Percentiles rank a stretch among this genome's conserved stretches.
Evolutionary conservation across 2,113 vertebrate genomes (phyloP).

Genomic region (Narcine bancroftii): DNA sequence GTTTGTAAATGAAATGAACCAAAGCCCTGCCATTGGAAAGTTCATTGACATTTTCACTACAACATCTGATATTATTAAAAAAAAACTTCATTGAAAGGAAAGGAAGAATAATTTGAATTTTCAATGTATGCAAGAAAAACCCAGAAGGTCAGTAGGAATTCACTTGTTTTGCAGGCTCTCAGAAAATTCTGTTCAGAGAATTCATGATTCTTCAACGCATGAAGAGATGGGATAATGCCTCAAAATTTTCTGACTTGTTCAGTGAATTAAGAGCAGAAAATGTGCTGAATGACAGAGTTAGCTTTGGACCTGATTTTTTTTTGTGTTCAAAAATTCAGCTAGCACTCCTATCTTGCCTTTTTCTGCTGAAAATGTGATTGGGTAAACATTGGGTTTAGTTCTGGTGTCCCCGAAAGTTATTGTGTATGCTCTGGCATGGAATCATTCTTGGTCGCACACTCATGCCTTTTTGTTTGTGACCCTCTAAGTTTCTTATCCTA

Average conservation of each 20-base stretch:
- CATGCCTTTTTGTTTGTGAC: neutral
- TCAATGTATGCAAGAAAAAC: slow-evolving; percentile 23
- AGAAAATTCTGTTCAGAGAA: neutral
- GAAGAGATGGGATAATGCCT: neutral
- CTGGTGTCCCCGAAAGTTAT: too few species aligned
- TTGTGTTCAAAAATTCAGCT: neutral
- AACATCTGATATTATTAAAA: neutral
- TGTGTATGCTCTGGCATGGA: neutral
- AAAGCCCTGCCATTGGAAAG: slow-evolving; percentile 46
- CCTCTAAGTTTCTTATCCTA: neutral
- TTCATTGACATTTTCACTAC: slow-evolving; percentile 47
- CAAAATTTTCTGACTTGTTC: neutral
- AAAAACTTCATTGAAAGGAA: neutral
- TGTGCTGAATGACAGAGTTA: neutral
- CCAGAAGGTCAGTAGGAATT: slow-evolving; percentile 42
- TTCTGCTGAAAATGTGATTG: neutral
- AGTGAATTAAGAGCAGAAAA: neutral
- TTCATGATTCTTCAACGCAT: neutral
- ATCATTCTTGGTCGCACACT: neutral
- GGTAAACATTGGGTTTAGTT: neutral
- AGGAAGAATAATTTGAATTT: slow-evolving; percentile 41
- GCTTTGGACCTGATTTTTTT: neutral
- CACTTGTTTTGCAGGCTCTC: neutral
- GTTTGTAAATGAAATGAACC: slow-evolving; percentile 56
- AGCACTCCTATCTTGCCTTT: neutral